Conservation (phyloP, 1,140 invertebrate genomes). For the Conopomorpha cramerella region DNA sequence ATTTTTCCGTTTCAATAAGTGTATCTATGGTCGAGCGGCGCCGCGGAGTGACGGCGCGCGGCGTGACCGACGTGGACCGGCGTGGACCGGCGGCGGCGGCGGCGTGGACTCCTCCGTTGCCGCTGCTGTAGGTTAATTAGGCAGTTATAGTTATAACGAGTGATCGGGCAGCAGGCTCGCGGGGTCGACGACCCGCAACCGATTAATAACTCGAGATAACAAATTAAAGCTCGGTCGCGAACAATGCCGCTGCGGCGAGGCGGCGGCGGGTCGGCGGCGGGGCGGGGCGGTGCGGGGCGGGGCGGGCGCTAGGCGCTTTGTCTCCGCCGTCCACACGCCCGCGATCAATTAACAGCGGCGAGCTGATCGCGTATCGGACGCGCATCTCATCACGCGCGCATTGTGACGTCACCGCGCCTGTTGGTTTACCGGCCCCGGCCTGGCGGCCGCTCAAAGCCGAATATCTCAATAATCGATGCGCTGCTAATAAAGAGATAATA, state of each 20-base stretch:
- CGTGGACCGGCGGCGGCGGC: constrained; percentile 1
- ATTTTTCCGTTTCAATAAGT: too few relatives aligned
- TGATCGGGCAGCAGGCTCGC: neutral
- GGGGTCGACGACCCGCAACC: constrained; percentile 12
- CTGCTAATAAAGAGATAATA: constrained; percentile 57
- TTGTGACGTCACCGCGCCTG: too few relatives aligned
- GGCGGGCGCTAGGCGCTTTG: constrained; percentile 5
- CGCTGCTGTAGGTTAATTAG: too few relatives aligned
- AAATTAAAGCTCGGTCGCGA: constrained; percentile 18
- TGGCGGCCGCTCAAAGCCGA: constrained; percentile 33
- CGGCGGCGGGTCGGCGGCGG: too few relatives aligned
- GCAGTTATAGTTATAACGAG: neutral
- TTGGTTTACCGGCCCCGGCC: too few relatives aligned
- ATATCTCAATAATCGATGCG: constrained; percentile 49
- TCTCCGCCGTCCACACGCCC: constrained; percentile 5
- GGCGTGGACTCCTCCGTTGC: constrained; percentile 9
- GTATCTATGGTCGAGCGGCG: neutral
- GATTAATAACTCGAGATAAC: constrained; percentile 32
- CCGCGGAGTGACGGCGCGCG: neutral
- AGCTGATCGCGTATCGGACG: too few relatives aligned
- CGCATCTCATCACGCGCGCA: too few relatives aligned
- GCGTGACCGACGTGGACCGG: constrained; percentile 2
- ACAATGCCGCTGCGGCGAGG: constrained; percentile 9
- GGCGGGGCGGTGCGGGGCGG: neutral
- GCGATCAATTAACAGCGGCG: too few relatives aligned